phyloP scores from a whole-genome alignment of 2,888 invertebrate species.

The Muschampia plurimacula region DNA sequence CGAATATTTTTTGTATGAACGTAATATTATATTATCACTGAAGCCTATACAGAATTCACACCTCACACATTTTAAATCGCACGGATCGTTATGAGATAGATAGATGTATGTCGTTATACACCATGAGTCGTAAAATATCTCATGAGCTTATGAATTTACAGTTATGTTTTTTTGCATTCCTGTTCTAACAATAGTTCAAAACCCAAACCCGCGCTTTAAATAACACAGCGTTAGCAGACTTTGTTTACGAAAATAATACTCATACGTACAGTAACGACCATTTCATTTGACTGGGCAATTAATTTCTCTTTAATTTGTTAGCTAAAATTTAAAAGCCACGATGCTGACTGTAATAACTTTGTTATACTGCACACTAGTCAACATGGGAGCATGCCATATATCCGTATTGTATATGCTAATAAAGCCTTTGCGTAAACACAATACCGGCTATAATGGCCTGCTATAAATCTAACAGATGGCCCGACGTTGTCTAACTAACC shows the following conservation, averaged over 20 bases:
- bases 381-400: slow-evolving; percentile 26
- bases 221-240: neutral
- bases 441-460: slow-evolving; percentile 42
- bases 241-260: neutral
- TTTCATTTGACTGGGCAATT: slow-evolving; percentile 5
- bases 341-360: slow-evolving; percentile 27
- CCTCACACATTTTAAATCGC: no score
- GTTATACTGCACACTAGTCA: slow-evolving; percentile 32
- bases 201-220: no score
- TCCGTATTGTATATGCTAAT: slow-evolving; percentile 36
- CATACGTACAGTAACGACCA: neutral
- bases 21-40: no score
- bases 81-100: no score
- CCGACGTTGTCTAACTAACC: slow-evolving; percentile 44
- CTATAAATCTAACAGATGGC: slow-evolving; percentile 42
- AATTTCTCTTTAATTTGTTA: slow-evolving; percentile 22
- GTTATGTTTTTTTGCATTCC: no score
- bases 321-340: slow-evolving; percentile 27
- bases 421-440: slow-evolving; percentile 43
- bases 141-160: no score
- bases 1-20: no score
- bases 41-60: no score
- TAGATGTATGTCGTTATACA: no score
- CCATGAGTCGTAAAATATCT: no score
- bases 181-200: no score